These are phyloP conservation scores for Congeria kusceri DNA, from an alignment of 2,888 invertebrate species.

Conservation along the genomic window DNA sequence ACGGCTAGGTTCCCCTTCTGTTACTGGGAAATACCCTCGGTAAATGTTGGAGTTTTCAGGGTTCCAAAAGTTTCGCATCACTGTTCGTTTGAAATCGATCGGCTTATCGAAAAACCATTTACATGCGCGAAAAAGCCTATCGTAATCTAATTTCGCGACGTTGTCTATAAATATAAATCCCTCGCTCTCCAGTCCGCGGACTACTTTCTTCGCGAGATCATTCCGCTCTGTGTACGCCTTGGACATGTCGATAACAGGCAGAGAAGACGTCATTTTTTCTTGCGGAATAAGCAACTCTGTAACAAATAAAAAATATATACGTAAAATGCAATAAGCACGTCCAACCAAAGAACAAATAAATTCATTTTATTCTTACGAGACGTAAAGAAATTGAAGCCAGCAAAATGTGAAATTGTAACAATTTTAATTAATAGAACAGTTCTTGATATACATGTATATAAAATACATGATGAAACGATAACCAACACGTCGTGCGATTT, in stretches of 20 bases:
- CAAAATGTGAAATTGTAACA: too few relatives aligned
- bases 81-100: constrained; percentile 52
- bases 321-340: too few relatives aligned
- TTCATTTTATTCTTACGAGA: too few relatives aligned
- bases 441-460: too few relatives aligned
- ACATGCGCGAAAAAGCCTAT: constrained; percentile 56
- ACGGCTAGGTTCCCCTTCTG: constrained; percentile 62
- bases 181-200: constrained; percentile 64
- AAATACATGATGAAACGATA: too few relatives aligned
- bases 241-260: constrained; percentile 67
- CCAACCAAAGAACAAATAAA: too few relatives aligned
- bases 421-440: too few relatives aligned
- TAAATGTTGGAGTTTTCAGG: constrained; percentile 65
- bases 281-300: not conserved
- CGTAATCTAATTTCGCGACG: constrained; percentile 60
- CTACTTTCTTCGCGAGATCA: constrained; percentile 61
- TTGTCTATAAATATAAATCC: constrained; percentile 73
- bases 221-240: constrained; percentile 55
- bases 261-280: constrained; percentile 11
- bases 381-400: too few relatives aligned
- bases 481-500: too few relatives aligned
- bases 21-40: constrained; percentile 72
- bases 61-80: constrained; percentile 68
- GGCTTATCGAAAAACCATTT: constrained; percentile 69
- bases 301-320: not conserved